Evolutionary conservation across 2,888 invertebrate genomes (phyloP).

Genomic region (Temnothorax rugatulus): DNA sequence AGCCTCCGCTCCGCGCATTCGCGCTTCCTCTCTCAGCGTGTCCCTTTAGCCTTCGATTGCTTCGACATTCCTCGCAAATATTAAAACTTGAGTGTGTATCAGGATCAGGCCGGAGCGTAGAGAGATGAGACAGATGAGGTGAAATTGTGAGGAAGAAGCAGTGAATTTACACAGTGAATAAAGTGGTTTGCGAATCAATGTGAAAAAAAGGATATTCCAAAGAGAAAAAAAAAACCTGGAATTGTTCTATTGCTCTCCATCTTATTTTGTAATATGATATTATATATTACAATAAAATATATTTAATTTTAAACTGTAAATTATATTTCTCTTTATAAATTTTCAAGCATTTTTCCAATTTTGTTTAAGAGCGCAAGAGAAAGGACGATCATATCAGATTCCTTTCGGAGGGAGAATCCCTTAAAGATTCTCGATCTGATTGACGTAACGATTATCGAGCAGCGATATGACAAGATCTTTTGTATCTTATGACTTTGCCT

Average conservation of each 20-base stretch:
- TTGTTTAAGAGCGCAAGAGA: neutral
- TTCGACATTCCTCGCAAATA: slow-evolving; percentile 28
- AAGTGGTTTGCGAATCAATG: neutral
- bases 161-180: neutral
- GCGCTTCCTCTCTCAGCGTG: slow-evolving; percentile 24
- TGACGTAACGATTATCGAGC: neutral
- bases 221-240: too few species aligned
- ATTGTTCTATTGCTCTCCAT: too few species aligned
- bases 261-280: neutral
- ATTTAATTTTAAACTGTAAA: neutral
- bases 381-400: too few species aligned
- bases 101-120: neutral
- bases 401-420: neutral
- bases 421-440: neutral
- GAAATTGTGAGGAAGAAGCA: neutral
- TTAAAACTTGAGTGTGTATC: slow-evolving; percentile 37
- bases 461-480: slow-evolving; percentile 12
- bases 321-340: neutral
- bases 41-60: slow-evolving; percentile 36
- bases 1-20: slow-evolving; percentile 22
- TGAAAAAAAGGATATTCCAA: neutral
- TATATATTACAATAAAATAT: neutral
- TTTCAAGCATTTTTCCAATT: neutral
- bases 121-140: neutral
- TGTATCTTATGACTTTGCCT: neutral